Conservation (phyloP, 2,113 vertebrate species). For the Microcebus tavaratra region DNA sequence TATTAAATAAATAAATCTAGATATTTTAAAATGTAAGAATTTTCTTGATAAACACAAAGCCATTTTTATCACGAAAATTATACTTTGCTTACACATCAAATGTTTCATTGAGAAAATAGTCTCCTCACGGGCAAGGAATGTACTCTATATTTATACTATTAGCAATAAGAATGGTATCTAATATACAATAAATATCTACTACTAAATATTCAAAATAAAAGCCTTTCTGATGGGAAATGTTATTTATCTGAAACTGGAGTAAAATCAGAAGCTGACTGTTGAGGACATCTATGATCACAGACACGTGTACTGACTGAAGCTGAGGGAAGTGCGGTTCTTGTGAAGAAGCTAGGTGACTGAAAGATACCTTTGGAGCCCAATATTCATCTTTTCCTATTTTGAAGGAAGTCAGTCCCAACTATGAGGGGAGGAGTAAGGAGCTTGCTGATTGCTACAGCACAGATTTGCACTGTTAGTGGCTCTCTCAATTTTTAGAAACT, state of each 20-base stretch:
- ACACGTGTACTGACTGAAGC: neutral
- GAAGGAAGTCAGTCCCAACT: neutral
- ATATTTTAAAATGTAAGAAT: neutral
- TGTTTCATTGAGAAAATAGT: neutral
- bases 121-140: neutral
- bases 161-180: neutral
- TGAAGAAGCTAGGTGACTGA: neutral
- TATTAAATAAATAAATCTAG: neutral
- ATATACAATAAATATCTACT: neutral
- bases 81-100: neutral
- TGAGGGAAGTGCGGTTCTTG: neutral
- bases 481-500: neutral
- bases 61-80: neutral
- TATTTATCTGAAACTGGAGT: neutral
- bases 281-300: neutral
- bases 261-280: neutral
- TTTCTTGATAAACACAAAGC: neutral
- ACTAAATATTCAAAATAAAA: slow-evolving; percentile 13
- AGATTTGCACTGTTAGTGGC: neutral
- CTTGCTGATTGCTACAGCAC: neutral
- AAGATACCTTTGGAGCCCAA: neutral
- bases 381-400: neutral
- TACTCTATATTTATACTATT: neutral
- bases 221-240: neutral
- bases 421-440: neutral